Percentiles rank a stretch among this genome's conserved stretches.
Conservation (phyloP, 2,113 vertebrate genomes). For the Dromaius novaehollandiae region DNA sequence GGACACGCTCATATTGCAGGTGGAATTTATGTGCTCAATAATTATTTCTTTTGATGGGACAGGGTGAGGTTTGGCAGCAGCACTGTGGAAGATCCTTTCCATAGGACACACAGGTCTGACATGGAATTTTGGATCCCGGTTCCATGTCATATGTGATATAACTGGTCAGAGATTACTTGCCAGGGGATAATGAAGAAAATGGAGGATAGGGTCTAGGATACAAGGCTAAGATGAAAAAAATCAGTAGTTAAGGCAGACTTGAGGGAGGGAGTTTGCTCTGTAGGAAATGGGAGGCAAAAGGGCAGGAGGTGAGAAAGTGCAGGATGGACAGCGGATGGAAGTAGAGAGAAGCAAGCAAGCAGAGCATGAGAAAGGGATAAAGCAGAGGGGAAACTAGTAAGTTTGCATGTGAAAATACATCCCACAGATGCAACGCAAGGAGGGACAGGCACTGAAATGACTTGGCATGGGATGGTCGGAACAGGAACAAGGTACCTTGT, state of each 20-base stretch:
- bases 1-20: background rate
- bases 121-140: background rate
- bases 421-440: rapidly evolving
- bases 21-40: background rate
- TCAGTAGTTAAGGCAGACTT: background rate
- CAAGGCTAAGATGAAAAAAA: background rate
- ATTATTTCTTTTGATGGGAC: background rate
- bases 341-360: background rate
- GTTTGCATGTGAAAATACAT: rapidly evolving
- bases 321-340: background rate
- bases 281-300: background rate
- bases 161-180: background rate
- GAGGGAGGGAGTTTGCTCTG: background rate
- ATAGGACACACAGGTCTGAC: rapidly evolving
- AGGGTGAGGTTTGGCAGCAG: background rate
- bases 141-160: rapidly evolving
- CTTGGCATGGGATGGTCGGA: background rate
- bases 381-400: background rate
- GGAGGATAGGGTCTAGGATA: background rate
- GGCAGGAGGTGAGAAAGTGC: background rate
- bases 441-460: rapidly evolving
- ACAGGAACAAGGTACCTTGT: background rate
- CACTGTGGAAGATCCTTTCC: background rate
- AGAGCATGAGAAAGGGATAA: rapidly evolving
- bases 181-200: background rate